Conservation (phyloP, 2,797 vertebrate species). For the Spinus pinus region DNA sequence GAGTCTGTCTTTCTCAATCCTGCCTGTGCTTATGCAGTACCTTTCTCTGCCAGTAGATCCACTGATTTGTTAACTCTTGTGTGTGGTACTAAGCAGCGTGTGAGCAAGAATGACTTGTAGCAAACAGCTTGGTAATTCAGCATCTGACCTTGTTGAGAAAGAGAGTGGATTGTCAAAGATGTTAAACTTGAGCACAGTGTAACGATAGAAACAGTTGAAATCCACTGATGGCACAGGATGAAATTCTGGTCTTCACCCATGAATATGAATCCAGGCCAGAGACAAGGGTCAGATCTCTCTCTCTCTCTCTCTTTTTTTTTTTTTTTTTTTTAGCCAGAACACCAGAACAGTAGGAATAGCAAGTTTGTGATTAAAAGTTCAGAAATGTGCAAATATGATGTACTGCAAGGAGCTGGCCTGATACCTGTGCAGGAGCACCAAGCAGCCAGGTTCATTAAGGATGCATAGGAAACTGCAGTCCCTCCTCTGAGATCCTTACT, state of each 20-base stretch:
- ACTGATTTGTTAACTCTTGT: neutral
- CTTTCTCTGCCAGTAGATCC: neutral
- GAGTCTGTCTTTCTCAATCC: neutral
- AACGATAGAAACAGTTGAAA: neutral
- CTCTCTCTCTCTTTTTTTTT: neutral
- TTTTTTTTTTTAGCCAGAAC: neutral
- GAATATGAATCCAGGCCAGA: neutral
- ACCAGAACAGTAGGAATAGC: neutral
- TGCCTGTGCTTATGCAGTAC: neutral
- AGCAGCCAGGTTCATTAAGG: neutral
- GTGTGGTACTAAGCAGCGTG: neutral
- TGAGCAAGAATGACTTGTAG: neutral
- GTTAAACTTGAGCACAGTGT: neutral
- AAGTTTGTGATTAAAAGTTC: neutral
- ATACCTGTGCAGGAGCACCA: neutral
- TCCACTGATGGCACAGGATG: neutral
- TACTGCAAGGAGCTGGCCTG: neutral
- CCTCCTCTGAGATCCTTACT: neutral
- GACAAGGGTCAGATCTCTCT: neutral
- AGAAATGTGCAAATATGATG: rapidly evolving
- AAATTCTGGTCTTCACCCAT: neutral
- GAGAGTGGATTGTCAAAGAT: neutral
- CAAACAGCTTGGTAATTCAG: neutral
- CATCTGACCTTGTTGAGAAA: neutral
- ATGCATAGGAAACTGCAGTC: neutral